phyloP scores from a whole-genome alignment of 2,113 vertebrate genomes.

The Columbina picui region DNA sequence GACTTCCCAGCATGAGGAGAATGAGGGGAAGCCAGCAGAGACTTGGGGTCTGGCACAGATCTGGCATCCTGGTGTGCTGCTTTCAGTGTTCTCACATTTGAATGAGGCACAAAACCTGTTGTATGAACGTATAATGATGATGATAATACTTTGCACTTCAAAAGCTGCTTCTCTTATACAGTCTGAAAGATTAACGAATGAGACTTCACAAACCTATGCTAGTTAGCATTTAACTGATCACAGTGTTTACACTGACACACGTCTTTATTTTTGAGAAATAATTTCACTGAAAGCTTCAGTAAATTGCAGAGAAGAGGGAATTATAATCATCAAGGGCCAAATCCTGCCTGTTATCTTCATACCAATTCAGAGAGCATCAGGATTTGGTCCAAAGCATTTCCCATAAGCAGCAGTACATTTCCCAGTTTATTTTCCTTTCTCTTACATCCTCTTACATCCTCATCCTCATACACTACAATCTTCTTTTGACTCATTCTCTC shows the following conservation, averaged over 20 bases:
- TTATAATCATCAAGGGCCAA: neutral
- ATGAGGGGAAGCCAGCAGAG: neutral
- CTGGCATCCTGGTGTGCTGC: neutral
- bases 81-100: neutral
- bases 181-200: constrained; percentile 59
- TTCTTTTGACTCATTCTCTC: neutral
- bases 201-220: constrained; percentile 62
- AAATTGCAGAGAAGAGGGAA: neutral
- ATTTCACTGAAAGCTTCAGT: constrained; percentile 45
- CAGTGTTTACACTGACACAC: constrained; percentile 58
- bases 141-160: constrained; percentile 69
- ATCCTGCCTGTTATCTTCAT: constrained; percentile 6
- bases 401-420: neutral
- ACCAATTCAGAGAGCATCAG: neutral
- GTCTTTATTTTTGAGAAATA: constrained; percentile 8
- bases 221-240: constrained; percentile 72
- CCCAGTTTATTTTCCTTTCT: neutral
- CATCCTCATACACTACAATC: neutral
- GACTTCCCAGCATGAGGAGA: neutral
- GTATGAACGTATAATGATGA: neutral
- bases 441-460: neutral
- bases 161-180: constrained; percentile 27
- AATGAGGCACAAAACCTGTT: constrained; percentile 7
- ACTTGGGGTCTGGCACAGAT: neutral
- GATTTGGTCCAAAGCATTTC: neutral